Evolutionary conservation across 2,888 invertebrate genomes (phyloP).

Genomic region (Myopa testacea): DNA sequence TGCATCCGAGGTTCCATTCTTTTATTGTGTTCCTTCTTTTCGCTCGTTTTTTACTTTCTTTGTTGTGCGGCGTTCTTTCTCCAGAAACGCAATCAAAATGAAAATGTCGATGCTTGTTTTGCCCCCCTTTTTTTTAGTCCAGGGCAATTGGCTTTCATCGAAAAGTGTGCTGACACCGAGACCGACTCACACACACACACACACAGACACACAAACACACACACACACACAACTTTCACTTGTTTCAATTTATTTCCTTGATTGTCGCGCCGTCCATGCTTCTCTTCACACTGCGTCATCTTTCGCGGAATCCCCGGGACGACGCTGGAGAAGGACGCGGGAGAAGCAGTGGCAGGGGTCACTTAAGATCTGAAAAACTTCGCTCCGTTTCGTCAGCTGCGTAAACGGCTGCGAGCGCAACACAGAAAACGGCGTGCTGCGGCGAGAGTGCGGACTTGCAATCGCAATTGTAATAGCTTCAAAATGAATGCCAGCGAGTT

Average conservation of each 20-base stretch:
- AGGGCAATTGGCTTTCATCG: neutral
- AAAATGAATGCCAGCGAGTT: neutral
- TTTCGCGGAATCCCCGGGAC: neutral
- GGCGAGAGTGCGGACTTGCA: neutral
- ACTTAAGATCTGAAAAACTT: neutral
- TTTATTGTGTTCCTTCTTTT: too few species aligned
- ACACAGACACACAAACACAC: neutral
- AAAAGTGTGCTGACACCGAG: neutral
- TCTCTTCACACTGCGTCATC: neutral
- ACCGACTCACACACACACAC: neutral
- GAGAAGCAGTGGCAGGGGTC: neutral
- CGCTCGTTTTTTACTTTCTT: too few species aligned
- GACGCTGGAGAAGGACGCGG: neutral
- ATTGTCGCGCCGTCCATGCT: neutral
- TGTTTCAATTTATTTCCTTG: slow-evolving; percentile 16
- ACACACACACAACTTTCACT: slow-evolving; percentile 1
- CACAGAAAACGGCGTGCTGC: too few species aligned
- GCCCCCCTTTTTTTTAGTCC: neutral
- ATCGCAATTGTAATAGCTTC: neutral
- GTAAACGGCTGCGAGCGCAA: too few species aligned
- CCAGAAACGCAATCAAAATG: too few species aligned
- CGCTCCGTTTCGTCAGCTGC: neutral
- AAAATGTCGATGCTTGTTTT: neutral
- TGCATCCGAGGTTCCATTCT: too few species aligned
- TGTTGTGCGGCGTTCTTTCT: too few species aligned